A percentile compares a stretch with the other conserved stretches of the same genome.
phyloP scores from a whole-genome alignment of 92 coral and sea anemone genomes.

The Siderastrea radians region DNA sequence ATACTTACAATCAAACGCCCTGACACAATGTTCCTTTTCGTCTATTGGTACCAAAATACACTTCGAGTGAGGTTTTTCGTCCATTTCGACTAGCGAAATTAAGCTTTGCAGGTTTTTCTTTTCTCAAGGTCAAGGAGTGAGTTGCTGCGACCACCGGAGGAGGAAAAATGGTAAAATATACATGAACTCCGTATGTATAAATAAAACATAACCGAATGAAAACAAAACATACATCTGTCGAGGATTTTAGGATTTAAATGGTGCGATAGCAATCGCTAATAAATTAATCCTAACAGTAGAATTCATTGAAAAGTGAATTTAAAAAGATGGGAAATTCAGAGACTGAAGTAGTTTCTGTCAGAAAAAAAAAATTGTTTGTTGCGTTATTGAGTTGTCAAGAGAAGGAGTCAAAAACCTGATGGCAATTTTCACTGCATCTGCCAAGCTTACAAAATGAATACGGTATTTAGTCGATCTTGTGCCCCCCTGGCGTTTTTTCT shows the following conservation, averaged over 20 bases:
- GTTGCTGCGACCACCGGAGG: neutral
- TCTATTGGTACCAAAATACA: constrained; percentile 85
- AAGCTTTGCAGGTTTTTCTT: neutral
- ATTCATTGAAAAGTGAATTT: neutral
- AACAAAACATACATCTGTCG: constrained; percentile 4
- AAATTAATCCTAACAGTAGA: too few relatives aligned
- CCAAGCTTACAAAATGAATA: neutral
- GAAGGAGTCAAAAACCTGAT: too few relatives aligned
- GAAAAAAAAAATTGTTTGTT: neutral
- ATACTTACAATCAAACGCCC: constrained; percentile 95
- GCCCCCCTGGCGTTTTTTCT: neutral
- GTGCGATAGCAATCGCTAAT: neutral
- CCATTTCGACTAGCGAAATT: neutral
- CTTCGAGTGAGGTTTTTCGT: constrained; percentile 6
- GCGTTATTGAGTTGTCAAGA: neutral
- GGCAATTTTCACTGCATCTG: neutral
- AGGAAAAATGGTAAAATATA: constrained; percentile 28
- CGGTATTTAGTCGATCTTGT: neutral
- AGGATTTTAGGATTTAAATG: neutral
- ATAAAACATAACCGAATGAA: constrained; percentile 3
- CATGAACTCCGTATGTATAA: constrained; percentile 1
- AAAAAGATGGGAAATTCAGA: neutral
- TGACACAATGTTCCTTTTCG: constrained; percentile 82
- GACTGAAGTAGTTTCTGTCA: neutral
- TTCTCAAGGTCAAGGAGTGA: too few relatives aligned